Percentiles rank a stretch among this genome's conserved stretches.
phyloP scores from a whole-genome alignment of 2,113 vertebrate genomes.

The Entomyzon cyanotis region DNA sequence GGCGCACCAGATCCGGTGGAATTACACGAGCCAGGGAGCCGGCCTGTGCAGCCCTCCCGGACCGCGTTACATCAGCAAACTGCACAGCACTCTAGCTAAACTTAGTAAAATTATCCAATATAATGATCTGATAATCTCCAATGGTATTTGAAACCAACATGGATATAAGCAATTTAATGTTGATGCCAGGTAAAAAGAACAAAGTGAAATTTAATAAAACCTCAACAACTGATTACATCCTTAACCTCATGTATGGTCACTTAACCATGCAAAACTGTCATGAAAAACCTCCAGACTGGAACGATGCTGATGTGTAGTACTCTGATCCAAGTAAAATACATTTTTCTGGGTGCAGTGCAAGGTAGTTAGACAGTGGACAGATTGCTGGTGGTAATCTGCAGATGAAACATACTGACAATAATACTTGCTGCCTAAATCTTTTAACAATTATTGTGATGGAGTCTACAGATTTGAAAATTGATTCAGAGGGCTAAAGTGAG shows the following conservation, averaged over 20 bases:
- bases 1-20: too few relatives aligned
- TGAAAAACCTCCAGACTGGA: background rate
- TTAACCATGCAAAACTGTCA: background rate
- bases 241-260: background rate
- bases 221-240: background rate
- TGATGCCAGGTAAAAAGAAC: background rate
- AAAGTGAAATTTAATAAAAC: background rate
- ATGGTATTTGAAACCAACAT: background rate
- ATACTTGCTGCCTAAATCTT: background rate
- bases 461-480: background rate
- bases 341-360: background rate
- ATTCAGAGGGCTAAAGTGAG: background rate
- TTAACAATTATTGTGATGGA: background rate
- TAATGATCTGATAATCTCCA: background rate
- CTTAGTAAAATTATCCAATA: background rate
- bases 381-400: background rate
- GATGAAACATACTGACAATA: background rate
- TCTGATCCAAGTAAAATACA: background rate
- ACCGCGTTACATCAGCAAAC: too few relatives aligned
- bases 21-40: too few relatives aligned
- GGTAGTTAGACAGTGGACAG: background rate
- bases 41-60: too few relatives aligned
- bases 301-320: background rate
- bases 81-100: background rate
- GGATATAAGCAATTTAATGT: background rate